These are phyloP conservation scores for Heterodera schachtii DNA, from an alignment of 1,140 invertebrate species.

Conservation along the genomic window DNA sequence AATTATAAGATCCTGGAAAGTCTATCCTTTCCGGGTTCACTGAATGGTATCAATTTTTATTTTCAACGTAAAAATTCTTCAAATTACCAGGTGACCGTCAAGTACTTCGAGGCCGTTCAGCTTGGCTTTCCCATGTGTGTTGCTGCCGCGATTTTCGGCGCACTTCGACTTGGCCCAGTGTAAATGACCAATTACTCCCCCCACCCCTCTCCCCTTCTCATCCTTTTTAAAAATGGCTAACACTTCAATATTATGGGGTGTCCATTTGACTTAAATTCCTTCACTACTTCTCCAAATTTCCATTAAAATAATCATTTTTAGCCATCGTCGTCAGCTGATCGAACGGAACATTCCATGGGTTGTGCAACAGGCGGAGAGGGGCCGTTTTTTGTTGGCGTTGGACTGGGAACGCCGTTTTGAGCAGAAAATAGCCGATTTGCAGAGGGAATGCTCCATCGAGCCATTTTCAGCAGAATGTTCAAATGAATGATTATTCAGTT, in stretches of 20 bases:
- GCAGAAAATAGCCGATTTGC: constrained; percentile 38
- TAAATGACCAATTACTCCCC: constrained; percentile 58
- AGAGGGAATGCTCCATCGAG: constrained; percentile 38
- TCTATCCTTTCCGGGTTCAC: too few relatives aligned
- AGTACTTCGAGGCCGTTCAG: constrained; percentile 59
- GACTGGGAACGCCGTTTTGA: constrained; percentile 49
- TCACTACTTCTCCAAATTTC: background rate
- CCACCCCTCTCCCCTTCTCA: too few relatives aligned
- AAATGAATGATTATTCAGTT: background rate
- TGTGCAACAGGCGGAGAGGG: constrained; percentile 41
- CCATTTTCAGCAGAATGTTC: constrained; percentile 2
- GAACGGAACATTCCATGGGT: constrained; percentile 43
- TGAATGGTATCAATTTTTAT: background rate
- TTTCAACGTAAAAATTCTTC: background rate
- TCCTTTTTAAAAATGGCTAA: too few relatives aligned
- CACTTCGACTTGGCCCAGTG: constrained; percentile 65
- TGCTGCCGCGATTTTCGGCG: constrained; percentile 67
- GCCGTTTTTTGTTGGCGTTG: constrained; percentile 37
- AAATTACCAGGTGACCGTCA: constrained; percentile 70
- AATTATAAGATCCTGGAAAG: too few relatives aligned
- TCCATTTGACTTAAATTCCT: too few relatives aligned
- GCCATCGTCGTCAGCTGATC: constrained; percentile 41
- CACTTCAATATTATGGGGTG: too few relatives aligned
- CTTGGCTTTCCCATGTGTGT: constrained; percentile 69
- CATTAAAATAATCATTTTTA: constrained; percentile 27